Evolutionary conservation across 2,888 invertebrate genomes (phyloP).

Genomic region (Pandemis cinnamomeana): DNA sequence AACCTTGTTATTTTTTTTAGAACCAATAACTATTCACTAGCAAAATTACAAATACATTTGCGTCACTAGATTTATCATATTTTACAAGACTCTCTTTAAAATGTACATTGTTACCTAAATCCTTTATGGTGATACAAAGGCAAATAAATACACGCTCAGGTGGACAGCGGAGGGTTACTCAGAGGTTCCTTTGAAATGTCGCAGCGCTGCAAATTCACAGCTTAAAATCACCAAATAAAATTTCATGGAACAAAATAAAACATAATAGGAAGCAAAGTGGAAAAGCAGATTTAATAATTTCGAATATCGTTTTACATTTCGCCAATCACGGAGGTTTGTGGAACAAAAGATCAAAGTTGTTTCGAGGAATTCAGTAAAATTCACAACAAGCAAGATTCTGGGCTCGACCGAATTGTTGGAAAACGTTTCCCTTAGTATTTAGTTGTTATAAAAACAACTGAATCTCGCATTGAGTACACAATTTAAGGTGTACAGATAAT

Average conservation of each 20-base stretch:
- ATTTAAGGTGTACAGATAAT: slow-evolving; percentile 2
- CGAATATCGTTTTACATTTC: slow-evolving; percentile 20
- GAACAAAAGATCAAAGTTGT: slow-evolving; percentile 20
- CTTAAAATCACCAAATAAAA: not conserved
- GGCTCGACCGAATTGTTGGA: not conserved
- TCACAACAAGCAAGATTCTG: not conserved
- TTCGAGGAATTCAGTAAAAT: not conserved
- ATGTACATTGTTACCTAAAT: not conserved
- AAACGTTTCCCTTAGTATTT: not conserved
- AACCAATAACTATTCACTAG: not conserved
- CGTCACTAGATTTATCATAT: not conserved
- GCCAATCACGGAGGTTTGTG: slow-evolving; percentile 12
- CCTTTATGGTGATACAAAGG: slow-evolving; percentile 5
- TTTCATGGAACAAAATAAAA: not conserved
- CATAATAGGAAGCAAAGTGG: slow-evolving; percentile 13
- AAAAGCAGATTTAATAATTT: slow-evolving; percentile 17
- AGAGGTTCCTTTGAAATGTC: not conserved
- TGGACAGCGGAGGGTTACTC: not conserved
- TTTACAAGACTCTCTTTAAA: not conserved
- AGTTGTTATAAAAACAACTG: slow-evolving; percentile 3
- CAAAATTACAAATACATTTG: not conserved
- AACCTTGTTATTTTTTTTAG: too few relatives aligned
- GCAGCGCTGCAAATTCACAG: not conserved
- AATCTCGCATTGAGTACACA: not conserved
- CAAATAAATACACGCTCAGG: not conserved